Conservation (phyloP, 1,140 invertebrate genomes). For the Matsumurasca onukii region DNA sequence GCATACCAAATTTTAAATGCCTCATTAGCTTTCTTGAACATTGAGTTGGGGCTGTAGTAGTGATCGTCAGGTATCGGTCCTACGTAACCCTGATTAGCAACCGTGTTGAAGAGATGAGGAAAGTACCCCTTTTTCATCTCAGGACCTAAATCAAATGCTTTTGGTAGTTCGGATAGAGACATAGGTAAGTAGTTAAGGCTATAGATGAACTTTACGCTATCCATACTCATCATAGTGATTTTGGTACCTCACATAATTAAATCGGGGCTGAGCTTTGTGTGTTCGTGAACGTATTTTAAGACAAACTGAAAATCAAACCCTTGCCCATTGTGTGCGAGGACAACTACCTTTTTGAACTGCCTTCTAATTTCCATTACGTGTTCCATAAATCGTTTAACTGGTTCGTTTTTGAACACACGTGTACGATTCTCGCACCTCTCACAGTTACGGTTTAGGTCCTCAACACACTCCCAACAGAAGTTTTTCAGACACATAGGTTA, state of each 20-base stretch:
- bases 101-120: slow-evolving; percentile 20
- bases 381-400: not conserved
- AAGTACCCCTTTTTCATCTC: slow-evolving; percentile 35
- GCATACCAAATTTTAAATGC: slow-evolving; percentile 28
- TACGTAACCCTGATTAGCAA: slow-evolving; percentile 32
- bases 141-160: slow-evolving; percentile 8
- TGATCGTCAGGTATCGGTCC: slow-evolving; percentile 30
- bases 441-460: not conserved
- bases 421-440: not conserved
- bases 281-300: slow-evolving; percentile 35
- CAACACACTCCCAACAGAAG: slow-evolving; percentile 25
- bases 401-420: not conserved
- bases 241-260: slow-evolving; percentile 38
- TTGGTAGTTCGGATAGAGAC: not conserved
- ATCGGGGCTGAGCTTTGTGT: slow-evolving; percentile 29
- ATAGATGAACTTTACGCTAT: slow-evolving; percentile 27
- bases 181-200: slow-evolving; percentile 9
- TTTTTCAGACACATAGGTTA: slow-evolving; percentile 3
- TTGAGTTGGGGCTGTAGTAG: slow-evolving; percentile 24
- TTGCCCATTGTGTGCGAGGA: too few relatives aligned
- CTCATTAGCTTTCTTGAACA: slow-evolving; percentile 14
- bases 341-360: not conserved
- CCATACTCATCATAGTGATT: too few relatives aligned
- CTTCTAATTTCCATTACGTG: slow-evolving; percentile 13
- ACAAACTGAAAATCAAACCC: slow-evolving; percentile 43